These are phyloP conservation scores for Aromia moschata DNA, from an alignment of 2,888 invertebrate genomes.

Conservation along the genomic window DNA sequence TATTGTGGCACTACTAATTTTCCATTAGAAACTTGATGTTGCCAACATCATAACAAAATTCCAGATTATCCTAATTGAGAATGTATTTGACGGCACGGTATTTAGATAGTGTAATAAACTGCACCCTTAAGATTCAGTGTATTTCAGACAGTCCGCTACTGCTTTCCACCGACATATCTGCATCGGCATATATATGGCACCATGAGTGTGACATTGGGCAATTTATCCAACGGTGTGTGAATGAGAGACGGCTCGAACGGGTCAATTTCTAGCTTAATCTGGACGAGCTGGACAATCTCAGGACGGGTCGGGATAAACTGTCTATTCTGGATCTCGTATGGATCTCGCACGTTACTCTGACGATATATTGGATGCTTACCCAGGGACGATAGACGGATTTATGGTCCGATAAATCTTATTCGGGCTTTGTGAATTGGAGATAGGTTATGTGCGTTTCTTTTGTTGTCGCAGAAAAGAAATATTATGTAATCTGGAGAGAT, in stretches of 20 bases:
- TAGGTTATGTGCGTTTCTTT: slow-evolving; percentile 42
- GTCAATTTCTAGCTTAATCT: slow-evolving; percentile 63
- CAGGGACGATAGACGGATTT: slow-evolving; percentile 51
- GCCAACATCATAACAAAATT: too few relatives aligned
- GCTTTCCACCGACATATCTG: slow-evolving; percentile 6
- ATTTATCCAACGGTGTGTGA: slow-evolving; percentile 62
- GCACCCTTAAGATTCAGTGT: too few relatives aligned
- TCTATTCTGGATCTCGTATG: slow-evolving; percentile 42
- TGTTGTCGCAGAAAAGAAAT: slow-evolving; percentile 39
- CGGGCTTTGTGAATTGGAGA: slow-evolving; percentile 41
- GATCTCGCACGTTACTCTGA: slow-evolving; percentile 49
- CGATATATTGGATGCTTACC: slow-evolving; percentile 61
- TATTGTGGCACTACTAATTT: too few relatives aligned
- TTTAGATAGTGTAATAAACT: too few relatives aligned
- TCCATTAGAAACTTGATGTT: too few relatives aligned
- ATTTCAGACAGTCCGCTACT: too few relatives aligned
- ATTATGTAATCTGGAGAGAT: slow-evolving; percentile 32
- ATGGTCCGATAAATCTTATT: slow-evolving; percentile 50
- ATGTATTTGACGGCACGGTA: too few relatives aligned
- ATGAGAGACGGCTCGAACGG: slow-evolving; percentile 62
- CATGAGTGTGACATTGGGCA: slow-evolving; percentile 31
- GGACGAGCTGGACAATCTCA: slow-evolving; percentile 59
- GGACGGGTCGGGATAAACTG: slow-evolving; percentile 51
- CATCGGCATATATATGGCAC: slow-evolving; percentile 7
- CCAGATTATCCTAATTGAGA: too few relatives aligned